phyloP scores from a whole-genome alignment of 2,888 invertebrate species.

The Monoplex corrugatus region DNA sequence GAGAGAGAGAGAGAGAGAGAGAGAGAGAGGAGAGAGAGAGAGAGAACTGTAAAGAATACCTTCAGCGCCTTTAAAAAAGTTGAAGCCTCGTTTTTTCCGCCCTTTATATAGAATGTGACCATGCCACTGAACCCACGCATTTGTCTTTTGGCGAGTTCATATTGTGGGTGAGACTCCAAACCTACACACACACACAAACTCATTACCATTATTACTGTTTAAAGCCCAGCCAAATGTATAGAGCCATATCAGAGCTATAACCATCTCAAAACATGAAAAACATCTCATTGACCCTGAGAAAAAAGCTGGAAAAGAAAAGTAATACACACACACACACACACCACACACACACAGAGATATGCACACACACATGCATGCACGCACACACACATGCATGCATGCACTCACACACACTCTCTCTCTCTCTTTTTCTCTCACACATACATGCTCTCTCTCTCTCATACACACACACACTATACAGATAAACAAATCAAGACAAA shows the following conservation, averaged over 20 bases:
- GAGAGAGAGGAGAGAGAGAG: neutral
- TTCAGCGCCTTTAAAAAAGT: constrained; percentile 78
- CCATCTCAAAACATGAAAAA: no score
- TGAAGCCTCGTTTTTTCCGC: constrained; percentile 75
- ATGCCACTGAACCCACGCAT: constrained; percentile 82
- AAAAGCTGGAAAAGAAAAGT: neutral
- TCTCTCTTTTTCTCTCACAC: no score
- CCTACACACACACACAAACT: constrained; percentile 59
- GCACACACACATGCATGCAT: no score
- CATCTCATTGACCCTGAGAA: neutral
- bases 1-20: neutral
- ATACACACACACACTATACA: no score
- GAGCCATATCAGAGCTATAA: no score
- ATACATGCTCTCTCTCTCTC: no score
- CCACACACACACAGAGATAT: no score
- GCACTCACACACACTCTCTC: no score
- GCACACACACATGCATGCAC: no score
- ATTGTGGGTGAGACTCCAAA: constrained; percentile 79
- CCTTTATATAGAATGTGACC: constrained; percentile 80
- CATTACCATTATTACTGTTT: no score
- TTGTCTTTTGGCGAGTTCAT: constrained; percentile 80
- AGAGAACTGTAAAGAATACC: constrained; percentile 60
- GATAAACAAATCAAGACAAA: no score
- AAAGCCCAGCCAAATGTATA: no score
- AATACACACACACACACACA: neutral